Evolutionary conservation across 2,113 vertebrate species (phyloP).

Genomic region (Notiomystis cincta): DNA sequence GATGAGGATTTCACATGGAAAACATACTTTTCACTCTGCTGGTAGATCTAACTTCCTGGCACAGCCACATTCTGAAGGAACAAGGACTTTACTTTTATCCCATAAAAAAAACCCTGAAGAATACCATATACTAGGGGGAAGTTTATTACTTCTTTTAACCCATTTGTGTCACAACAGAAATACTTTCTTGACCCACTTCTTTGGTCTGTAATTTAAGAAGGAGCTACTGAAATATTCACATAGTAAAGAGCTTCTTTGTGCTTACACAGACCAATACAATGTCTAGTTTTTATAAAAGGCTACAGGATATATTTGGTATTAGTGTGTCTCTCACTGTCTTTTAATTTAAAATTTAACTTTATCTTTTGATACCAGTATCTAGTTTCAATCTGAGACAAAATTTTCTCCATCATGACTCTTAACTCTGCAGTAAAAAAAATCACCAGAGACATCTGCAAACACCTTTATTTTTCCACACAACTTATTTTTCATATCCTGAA

Average conservation of each 20-base stretch:
- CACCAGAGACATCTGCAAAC: not conserved
- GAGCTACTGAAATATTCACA: not conserved
- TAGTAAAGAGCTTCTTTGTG: not conserved
- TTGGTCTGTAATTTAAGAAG: not conserved
- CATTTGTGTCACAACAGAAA: not conserved
- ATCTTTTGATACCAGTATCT: not conserved
- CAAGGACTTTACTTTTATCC: not conserved
- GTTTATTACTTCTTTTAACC: not conserved
- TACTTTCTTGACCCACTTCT: not conserved
- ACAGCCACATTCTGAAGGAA: not conserved
- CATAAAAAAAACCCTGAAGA: rapidly evolving
- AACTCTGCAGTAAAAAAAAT: not conserved
- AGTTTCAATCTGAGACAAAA: not conserved
- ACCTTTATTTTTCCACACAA: not conserved
- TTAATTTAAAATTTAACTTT: not conserved
- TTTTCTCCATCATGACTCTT: not conserved
- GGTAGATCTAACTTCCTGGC: not conserved
- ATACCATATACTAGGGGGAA: not conserved
- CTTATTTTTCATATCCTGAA: not conserved
- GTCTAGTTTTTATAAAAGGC: not conserved
- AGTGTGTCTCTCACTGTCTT: not conserved
- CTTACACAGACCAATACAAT: not conserved
- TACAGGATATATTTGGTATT: not conserved
- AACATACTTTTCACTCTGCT: not conserved
- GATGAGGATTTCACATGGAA: not conserved